These are phyloP conservation scores for Neosilurus hyrtlii DNA, from an alignment of 2,797 vertebrate genomes.

Conservation along the genomic window DNA sequence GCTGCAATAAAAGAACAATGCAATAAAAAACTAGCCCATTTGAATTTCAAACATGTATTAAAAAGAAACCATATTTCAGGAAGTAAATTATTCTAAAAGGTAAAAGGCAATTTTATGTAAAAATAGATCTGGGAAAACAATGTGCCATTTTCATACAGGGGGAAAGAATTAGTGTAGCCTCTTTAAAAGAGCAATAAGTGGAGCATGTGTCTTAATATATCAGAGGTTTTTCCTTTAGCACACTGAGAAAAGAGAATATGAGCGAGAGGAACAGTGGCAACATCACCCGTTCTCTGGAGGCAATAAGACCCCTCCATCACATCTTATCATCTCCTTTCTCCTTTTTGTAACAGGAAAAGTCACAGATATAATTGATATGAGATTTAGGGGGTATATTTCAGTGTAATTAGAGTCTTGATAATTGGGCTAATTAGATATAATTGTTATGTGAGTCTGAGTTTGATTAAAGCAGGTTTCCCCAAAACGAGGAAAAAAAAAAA, in stretches of 20 bases:
- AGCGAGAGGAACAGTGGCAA: constrained; percentile 40
- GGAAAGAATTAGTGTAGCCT: constrained; percentile 39
- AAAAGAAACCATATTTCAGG: constrained; percentile 35
- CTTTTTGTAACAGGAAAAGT: constrained; percentile 73
- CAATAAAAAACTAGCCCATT: constrained; percentile 18
- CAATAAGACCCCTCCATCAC: constrained; percentile 57
- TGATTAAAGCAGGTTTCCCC: constrained; percentile 82
- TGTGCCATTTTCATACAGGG: constrained; percentile 32
- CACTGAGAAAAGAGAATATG: constrained; percentile 49
- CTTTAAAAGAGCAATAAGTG: constrained; percentile 46
- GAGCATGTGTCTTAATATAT: constrained; percentile 49
- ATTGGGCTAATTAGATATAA: constrained; percentile 86
- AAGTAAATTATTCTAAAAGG: constrained; percentile 38
- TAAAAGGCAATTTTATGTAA: constrained; percentile 35
- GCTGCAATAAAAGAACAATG: constrained; percentile 32
- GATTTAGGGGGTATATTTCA: constrained; percentile 82
- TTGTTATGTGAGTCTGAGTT: constrained; percentile 82
- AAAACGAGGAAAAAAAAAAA: too few species aligned
- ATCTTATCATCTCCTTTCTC: constrained; percentile 60
- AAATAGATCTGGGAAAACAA: constrained; percentile 30
- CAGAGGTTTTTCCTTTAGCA: constrained; percentile 51
- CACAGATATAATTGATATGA: constrained; percentile 83
- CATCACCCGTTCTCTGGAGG: constrained; percentile 65
- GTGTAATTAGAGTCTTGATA: constrained; percentile 84
- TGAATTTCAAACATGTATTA: constrained; percentile 29